Conservation (phyloP, 2,113 vertebrate genomes). For the Heterotilapia buettikoferi region DNA sequence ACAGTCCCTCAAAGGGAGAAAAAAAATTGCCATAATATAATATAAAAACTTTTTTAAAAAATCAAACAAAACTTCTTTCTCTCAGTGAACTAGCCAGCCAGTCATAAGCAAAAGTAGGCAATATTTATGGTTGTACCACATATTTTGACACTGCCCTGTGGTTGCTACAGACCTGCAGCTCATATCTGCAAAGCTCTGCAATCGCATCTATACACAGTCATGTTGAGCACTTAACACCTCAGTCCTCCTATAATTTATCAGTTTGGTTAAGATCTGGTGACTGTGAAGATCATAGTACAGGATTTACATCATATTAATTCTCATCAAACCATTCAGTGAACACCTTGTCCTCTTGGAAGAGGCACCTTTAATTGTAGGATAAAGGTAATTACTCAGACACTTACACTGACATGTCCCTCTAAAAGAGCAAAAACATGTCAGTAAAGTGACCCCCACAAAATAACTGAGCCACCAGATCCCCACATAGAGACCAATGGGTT, state of each 20-base stretch:
- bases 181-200: background rate
- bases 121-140: rapidly evolving
- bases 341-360: background rate
- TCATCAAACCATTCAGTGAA: background rate
- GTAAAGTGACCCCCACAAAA: background rate
- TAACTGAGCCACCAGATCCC: background rate
- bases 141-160: background rate
- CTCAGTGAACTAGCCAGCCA: background rate
- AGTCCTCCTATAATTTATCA: background rate
- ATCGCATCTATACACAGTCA: background rate
- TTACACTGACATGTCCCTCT: background rate
- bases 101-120: background rate
- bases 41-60: background rate
- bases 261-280: rapidly evolving
- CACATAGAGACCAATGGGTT: background rate
- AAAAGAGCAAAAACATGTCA: background rate
- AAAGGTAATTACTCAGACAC: background rate
- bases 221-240: background rate
- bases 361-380: background rate
- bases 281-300: background rate
- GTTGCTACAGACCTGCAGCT: background rate
- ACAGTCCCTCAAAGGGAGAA: background rate
- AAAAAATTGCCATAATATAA: background rate
- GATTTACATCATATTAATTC: background rate
- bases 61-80: background rate